Evolutionary conservation across 2,797 vertebrate species (phyloP).

Genomic region (Petrocephalus sullivani): DNA sequence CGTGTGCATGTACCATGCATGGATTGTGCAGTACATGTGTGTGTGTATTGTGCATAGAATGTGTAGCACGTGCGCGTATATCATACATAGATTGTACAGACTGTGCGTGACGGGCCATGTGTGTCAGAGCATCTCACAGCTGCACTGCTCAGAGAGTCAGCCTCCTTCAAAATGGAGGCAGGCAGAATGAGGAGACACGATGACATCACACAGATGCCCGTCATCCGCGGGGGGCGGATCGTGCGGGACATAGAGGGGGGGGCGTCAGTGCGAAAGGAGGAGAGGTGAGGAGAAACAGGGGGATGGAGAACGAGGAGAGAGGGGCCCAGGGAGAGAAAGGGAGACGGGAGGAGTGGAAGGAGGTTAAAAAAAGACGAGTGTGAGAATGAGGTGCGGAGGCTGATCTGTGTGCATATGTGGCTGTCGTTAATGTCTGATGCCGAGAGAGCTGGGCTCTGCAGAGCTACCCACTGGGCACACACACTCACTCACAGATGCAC

Average conservation of each 20-base stretch:
- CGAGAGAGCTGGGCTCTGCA: background rate
- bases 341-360: background rate
- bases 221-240: background rate
- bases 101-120: background rate
- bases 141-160: background rate
- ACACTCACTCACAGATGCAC: background rate
- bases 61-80: background rate
- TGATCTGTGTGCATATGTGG: background rate
- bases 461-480: background rate
- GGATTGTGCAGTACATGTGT: background rate
- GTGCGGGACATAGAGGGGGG: background rate
- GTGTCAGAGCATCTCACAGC: background rate
- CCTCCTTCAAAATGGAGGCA: constrained; percentile 7
- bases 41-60: background rate
- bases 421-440: background rate
- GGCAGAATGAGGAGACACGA: background rate
- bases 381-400: background rate
- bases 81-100: background rate
- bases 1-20: no score
- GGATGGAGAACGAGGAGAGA: background rate
- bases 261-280: background rate
- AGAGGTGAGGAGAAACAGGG: background rate
- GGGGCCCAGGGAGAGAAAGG: background rate
- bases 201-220: constrained; percentile 4
- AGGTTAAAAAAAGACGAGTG: background rate